Evolutionary conservation across 2,797 vertebrate species (phyloP).

Genomic region (Eulemur coronatus): DNA sequence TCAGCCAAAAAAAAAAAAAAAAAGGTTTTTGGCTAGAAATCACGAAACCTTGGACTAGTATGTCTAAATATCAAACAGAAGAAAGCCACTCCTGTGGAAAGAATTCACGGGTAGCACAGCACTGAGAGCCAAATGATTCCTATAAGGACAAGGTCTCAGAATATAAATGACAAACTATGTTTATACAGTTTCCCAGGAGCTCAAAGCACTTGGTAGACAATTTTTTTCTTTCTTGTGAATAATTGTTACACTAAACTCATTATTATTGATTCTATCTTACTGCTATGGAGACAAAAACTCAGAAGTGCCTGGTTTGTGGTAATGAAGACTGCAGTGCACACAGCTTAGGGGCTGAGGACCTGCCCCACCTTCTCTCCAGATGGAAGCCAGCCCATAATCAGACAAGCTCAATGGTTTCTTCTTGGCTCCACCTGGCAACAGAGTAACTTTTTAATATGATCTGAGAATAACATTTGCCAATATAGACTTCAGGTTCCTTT

Average conservation of each 20-base stretch:
- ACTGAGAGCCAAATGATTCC: not conserved
- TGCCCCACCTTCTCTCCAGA: not conserved
- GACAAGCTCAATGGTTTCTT: not conserved
- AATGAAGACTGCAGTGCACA: not conserved
- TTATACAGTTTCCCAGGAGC: constrained; percentile 9
- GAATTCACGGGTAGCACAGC: not conserved
- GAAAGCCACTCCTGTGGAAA: not conserved
- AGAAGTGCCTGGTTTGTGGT: not conserved
- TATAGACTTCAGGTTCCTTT: not conserved
- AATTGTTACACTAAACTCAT: constrained; percentile 23
- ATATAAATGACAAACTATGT: not conserved
- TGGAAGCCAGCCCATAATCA: not conserved
- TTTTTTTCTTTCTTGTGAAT: constrained; percentile 34
- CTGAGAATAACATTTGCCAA: not conserved
- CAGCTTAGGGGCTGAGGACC: not conserved
- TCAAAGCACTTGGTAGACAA: not conserved
- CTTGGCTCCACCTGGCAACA: not conserved
- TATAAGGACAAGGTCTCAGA: not conserved
- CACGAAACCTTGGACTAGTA: not conserved
- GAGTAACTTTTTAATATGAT: not conserved
- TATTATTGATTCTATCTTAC: constrained; percentile 39
- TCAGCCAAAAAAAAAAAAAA: not conserved
- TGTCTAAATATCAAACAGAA: not conserved
- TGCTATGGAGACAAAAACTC: not conserved
- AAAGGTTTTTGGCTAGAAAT: not conserved